Base-by-base conservation (phyloP, 2,797 vertebrate species). In the Rhynchotus rufescens region DNA sequence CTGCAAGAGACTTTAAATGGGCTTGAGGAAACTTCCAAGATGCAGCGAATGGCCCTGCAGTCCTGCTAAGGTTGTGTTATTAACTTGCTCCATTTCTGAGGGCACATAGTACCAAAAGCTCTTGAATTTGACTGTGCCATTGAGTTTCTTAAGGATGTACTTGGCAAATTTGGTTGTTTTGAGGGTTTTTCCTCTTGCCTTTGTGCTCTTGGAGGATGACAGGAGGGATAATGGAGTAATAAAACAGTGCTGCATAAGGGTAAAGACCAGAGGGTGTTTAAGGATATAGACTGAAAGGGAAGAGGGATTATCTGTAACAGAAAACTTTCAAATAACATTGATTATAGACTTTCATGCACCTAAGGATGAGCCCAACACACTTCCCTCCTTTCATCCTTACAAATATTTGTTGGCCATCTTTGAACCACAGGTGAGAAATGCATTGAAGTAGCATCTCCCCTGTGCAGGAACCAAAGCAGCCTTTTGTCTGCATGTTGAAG, bases 371-470 rank as follows among this genome's bases (percentile, higher is more conserved):
- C 57, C 30, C 72, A 30, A 76, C 69, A 25, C 47, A 52, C 12
- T 44, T 92, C 49, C 40, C 45, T 90, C 21, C 30, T 86, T 86
- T 86, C 34, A 73, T 69, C 44, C 89, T 61, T 67, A n/a, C 15
- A 81, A 75, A 75, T 26, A 7, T 26, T 87, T 76, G 12, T n/a
- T 84, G 32, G 14, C 72, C 54, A 32, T 67, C 32, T 89, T 64
- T 54, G 30, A 92, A 67, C 77, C 19, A 15, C 84, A 77, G 56
- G 19, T 2, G 2, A 93, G 40, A 56, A 91, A 60, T 15, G 30
- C 13, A 32, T 79, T 19, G 71, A 67, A 72, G 90, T 80, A 21
- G 1, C 23, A 80, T 38, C 54, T 36, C 73, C 2, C 19, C 23
- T 10, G 1, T 25, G 4, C 44, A 22, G 66, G 54, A 60, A 65